These are phyloP conservation scores for Ranitomeya imitator DNA, from an alignment of 2,113 vertebrate genomes.

Conservation along the genomic window DNA sequence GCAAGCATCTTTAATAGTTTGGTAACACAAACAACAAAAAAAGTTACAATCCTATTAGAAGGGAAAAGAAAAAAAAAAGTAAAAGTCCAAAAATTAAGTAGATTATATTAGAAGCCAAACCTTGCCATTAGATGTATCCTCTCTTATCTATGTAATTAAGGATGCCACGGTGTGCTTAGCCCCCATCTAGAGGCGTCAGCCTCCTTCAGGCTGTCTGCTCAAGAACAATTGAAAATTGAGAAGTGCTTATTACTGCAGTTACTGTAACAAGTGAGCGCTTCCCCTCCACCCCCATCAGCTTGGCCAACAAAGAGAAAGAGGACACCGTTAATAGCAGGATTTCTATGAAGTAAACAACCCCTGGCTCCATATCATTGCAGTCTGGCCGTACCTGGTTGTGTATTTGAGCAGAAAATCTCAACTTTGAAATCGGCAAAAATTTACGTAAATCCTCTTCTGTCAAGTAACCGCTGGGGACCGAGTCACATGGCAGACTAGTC, in stretches of 20 bases:
- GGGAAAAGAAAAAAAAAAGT: neutral
- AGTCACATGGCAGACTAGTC: too few species aligned
- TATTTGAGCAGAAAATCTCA: neutral
- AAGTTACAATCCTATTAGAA: neutral
- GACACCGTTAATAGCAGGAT: neutral
- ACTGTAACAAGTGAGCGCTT: neutral
- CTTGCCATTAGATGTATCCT: neutral
- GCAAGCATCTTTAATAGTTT: neutral
- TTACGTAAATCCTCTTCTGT: too few species aligned
- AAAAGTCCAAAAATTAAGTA: neutral
- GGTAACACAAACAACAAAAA: neutral
- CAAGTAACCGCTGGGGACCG: too few species aligned
- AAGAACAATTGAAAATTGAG: neutral
- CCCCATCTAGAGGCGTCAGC: slow-evolving; percentile 28
- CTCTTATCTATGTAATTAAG: slow-evolving; percentile 20
- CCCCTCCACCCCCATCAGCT: neutral
- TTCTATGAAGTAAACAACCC: neutral
- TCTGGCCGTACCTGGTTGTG: neutral
- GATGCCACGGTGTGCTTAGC: neutral
- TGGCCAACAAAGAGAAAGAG: neutral
- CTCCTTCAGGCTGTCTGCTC: slow-evolving; percentile 3
- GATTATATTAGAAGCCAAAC: too few species aligned
- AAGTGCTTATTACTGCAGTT: slow-evolving; percentile 18
- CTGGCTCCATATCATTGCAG: neutral
- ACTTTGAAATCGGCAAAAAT: too few species aligned